Evolutionary conservation across 2,888 invertebrate species (phyloP), one percentile per base, ranked within the genome.

Genomic region (Protonemura montana): DNA sequence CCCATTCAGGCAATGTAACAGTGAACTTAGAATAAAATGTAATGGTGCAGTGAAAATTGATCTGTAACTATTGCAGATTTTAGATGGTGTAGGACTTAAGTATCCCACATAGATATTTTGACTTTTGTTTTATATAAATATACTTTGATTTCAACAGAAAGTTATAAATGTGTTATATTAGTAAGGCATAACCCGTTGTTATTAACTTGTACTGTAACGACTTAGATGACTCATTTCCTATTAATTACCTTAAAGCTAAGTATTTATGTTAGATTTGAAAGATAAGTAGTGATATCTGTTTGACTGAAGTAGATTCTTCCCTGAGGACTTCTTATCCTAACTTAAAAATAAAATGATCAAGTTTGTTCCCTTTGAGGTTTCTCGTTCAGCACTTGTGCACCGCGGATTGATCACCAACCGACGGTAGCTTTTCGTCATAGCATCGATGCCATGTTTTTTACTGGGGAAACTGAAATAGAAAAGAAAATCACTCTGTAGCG

Each of bases 131-230:
- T 84, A 84, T 27, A 76, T 84, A 84, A 76, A 29, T 84, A 59
- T 84, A 84, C 27, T 59, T 30, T 83, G 35, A 41, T 35, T 83
- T 26, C 27, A 85, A 85, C 78, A 30, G 25, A 85, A 76, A 78
- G 27, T 85, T 29, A 84, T 76, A 76, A 59, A 84, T 76, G 59
- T 27, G 84, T 59, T 59, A 84, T 84, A 84, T 84, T 42, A 82
- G 77, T 88, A 88, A 88, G 88, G 88, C 88, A 88, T 87, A 88
- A 88, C 87, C 86, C 87, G 88, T 87, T 85, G 87, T 84, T 86
- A 85, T 81, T 86, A 86, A 87, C 77, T 87, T 88, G 88, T 88
- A 87, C 87, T 88, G 76, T 84, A 84, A 84, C 84, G 84, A 84
- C 84, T 59, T 59, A 59, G 59, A 59, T 59, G 59, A 59, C 59